Conservation (phyloP, 2,113 vertebrate genomes). For the Melanostigma gelatinosum region DNA sequence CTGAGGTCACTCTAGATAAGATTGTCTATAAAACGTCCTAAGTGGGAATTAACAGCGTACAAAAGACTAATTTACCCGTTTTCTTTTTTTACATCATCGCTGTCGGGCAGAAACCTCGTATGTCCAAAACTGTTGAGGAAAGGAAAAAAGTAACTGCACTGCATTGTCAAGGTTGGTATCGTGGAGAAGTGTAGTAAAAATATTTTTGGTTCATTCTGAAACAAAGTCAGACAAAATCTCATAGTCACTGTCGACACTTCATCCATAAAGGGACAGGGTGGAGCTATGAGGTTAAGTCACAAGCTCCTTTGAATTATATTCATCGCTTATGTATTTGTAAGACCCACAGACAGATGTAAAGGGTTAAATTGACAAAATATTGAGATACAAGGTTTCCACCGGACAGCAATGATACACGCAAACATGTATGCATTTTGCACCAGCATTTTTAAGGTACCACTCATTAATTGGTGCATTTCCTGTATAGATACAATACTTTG, state of each 20-base stretch:
- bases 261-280: not conserved
- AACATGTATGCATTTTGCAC: no score
- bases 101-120: not conserved
- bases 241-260: not conserved
- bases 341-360: not conserved
- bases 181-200: no score
- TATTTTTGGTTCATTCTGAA: no score
- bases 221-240: no score
- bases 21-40: not conserved
- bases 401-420: not conserved
- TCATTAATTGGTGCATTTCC: conserved; percentile 26
- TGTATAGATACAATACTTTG: not conserved
- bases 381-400: not conserved
- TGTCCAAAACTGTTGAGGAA: not conserved
- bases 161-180: not conserved
- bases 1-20: not conserved
- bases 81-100: not conserved
- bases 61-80: not conserved
- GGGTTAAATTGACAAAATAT: not conserved
- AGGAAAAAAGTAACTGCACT: not conserved
- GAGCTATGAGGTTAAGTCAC: not conserved
- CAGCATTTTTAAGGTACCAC: not conserved
- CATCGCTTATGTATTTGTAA: not conserved
- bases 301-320: not conserved
- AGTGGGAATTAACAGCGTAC: not conserved